Conservation (phyloP, 2,888 invertebrate species). For the Chloroclystis v-ata region DNA sequence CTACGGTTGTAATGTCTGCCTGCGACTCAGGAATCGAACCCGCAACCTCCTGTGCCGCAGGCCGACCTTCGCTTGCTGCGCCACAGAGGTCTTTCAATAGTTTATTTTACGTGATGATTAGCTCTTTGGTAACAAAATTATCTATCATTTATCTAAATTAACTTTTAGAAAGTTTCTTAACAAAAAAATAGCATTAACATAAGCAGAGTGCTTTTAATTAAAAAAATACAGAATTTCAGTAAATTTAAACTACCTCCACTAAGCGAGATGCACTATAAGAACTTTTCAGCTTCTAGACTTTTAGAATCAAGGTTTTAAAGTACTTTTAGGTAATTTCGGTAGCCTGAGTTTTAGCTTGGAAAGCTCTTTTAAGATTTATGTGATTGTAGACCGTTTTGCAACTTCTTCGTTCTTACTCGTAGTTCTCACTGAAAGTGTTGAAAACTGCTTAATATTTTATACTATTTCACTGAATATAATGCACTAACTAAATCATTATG, state of each 20-base stretch:
- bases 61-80: too few relatives aligned
- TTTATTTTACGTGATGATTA: too few relatives aligned
- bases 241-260: background rate
- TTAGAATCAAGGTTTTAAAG: slow-evolving; percentile 2
- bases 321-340: slow-evolving; percentile 11
- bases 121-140: too few relatives aligned
- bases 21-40: too few relatives aligned
- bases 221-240: background rate
- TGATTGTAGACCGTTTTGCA: slow-evolving; percentile 12
- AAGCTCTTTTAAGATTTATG: slow-evolving; percentile 18
- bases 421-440: background rate
- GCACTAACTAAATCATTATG: too few relatives aligned
- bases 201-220: background rate
- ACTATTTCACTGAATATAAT: background rate
- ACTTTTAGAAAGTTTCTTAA: too few relatives aligned
- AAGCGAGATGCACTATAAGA: background rate
- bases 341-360: slow-evolving; percentile 13
- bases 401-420: slow-evolving; percentile 13
- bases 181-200: too few relatives aligned
- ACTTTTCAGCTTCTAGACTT: slow-evolving; percentile 6
- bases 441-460: background rate
- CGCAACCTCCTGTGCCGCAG: too few relatives aligned
- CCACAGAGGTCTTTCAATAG: too few relatives aligned
- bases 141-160: too few relatives aligned
- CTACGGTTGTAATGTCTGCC: too few relatives aligned